phyloP scores from a whole-genome alignment of 2,113 vertebrate species.

The Coracopsis vasa region DNA sequence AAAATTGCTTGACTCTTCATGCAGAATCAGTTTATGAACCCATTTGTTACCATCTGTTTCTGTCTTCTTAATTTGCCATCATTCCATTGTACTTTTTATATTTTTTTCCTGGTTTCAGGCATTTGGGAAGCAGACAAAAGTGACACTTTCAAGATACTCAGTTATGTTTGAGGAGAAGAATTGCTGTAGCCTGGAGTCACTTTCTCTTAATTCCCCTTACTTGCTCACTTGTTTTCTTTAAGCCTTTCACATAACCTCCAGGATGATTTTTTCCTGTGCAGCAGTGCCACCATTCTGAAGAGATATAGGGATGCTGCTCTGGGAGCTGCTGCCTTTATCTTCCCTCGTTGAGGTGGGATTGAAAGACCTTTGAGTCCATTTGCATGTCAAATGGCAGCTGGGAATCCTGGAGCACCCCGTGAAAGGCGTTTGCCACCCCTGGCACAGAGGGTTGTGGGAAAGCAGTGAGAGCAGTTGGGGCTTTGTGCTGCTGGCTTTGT shows the following conservation, averaged over 20 bases:
- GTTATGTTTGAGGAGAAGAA: neutral
- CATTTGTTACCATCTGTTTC: neutral
- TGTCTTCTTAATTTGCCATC: neutral
- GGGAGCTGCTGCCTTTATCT: neutral
- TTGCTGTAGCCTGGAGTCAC: neutral
- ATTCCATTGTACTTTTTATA: neutral
- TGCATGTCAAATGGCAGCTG: slow-evolving; percentile 46
- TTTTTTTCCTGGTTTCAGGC: neutral
- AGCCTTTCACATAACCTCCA: neutral
- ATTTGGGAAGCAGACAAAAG: neutral
- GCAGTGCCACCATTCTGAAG: neutral
- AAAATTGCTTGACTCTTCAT: neutral
- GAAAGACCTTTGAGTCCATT: slow-evolving; percentile 46
- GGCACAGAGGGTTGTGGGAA: slow-evolving; percentile 57
- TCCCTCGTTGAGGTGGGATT: slow-evolving; percentile 23
- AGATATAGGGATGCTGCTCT: neutral
- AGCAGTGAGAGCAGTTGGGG: neutral
- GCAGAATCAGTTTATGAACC: too few species aligned
- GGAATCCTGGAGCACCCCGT: neutral
- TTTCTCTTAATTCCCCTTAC: neutral
- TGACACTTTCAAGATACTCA: neutral
- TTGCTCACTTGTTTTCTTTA: neutral
- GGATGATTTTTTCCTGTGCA: neutral
- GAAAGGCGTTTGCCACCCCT: slow-evolving; percentile 45
- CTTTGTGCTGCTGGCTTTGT: slow-evolving; percentile 48